Conservation (phyloP, 2,888 invertebrate species). For the Caenorhabditis sp. region DNA sequence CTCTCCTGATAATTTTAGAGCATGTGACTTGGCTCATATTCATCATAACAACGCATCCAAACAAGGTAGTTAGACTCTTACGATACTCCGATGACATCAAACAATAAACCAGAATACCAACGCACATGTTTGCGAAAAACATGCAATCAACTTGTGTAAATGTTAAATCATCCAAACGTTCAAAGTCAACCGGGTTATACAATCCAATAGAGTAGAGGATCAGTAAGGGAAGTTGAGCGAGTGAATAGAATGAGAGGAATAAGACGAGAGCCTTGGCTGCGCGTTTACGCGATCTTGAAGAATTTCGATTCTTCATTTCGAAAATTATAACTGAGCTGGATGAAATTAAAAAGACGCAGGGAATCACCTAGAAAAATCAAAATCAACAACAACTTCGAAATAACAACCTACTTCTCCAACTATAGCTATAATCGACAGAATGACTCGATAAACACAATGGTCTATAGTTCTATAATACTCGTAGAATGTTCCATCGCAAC, state of each 20-base stretch:
- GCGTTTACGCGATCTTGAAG: background rate
- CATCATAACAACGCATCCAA: too few species aligned
- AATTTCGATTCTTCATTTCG: background rate
- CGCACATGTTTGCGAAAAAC: conserved; percentile 21
- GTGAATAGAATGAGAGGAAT: background rate
- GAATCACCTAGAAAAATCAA: background rate
- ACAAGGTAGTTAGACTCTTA: too few species aligned
- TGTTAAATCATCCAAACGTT: conserved; percentile 20
- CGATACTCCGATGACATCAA: conserved; percentile 28
- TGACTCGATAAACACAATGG: too few species aligned
- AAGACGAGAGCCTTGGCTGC: background rate
- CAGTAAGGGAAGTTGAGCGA: background rate
- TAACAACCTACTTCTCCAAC: background rate
- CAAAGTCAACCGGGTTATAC: background rate
- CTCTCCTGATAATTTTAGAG: too few species aligned
- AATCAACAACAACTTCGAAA: background rate
- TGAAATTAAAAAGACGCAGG: background rate
- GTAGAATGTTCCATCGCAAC: background rate
- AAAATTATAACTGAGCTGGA: background rate
- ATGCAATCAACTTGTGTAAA: conserved; percentile 27
- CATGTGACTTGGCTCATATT: too few species aligned
- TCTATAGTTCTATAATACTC: too few species aligned
- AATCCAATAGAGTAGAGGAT: background rate
- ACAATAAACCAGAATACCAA: conserved; percentile 27
- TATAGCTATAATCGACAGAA: too few species aligned